Evolutionary conservation across 2,888 invertebrate species (phyloP).

Genomic region (Drosophila mettleri): DNA sequence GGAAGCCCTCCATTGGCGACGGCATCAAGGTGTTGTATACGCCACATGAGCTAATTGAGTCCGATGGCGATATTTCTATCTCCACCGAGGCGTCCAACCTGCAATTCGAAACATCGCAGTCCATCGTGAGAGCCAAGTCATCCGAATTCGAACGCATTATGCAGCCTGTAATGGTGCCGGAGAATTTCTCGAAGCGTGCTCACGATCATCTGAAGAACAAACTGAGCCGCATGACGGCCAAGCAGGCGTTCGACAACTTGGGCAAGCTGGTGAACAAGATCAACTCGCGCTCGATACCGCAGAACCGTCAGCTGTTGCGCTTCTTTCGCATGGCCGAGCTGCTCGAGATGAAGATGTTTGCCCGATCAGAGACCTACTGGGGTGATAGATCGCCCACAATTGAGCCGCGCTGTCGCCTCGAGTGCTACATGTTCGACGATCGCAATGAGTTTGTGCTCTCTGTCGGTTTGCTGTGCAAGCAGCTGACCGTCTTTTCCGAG

Average conservation of each 20-base stretch:
- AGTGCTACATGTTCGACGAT: constrained; percentile 36
- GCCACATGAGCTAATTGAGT: constrained; percentile 1
- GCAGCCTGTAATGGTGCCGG: background rate
- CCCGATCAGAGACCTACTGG: constrained; percentile 7
- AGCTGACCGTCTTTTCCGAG: background rate
- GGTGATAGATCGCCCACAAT: fast-evolving
- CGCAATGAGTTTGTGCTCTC: constrained; percentile 21
- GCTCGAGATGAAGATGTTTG: constrained; percentile 29
- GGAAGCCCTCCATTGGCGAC: background rate
- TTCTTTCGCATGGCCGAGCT: constrained; percentile 30
- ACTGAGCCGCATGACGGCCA: background rate
- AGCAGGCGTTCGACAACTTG: constrained; percentile 19
- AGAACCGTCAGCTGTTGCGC: constrained; percentile 3
- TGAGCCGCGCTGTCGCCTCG: constrained; percentile 22
- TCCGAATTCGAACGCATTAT: constrained; percentile 1
- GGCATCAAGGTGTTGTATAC: background rate
- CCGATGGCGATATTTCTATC: constrained; percentile 1
- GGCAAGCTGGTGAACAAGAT: constrained; percentile 11
- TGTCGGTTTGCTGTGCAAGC: constrained; percentile 1
- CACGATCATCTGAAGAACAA: background rate
- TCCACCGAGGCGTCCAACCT: background rate
- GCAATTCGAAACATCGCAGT: background rate
- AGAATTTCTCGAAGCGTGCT: constrained; percentile 14
- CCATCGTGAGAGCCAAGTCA: constrained; percentile 11
- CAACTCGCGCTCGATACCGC: constrained; percentile 15